Base-by-base conservation (phyloP, 1,140 invertebrate genomes). In the Hyposmocoma kahamanoa region DNA sequence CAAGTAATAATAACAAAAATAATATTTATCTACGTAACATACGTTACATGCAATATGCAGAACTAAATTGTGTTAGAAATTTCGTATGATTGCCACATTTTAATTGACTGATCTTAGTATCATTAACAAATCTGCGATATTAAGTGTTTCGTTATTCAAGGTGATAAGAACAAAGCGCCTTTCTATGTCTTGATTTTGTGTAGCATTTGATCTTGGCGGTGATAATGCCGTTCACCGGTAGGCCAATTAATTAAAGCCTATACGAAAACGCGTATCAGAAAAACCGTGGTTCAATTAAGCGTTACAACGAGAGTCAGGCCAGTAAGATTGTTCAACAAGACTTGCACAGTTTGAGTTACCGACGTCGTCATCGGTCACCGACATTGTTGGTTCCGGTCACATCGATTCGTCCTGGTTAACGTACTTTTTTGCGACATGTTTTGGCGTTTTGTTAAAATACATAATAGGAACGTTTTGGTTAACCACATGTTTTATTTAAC, bases 401-500 rank as follows among this genome's bases (percentile, higher is more conserved):
- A 48, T 39, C 34, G 10, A 47, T 36, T 34, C 19, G 15, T 17
- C 39, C 15, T 36, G 21, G 50, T 47, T 36, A 53, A 53, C 45
- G 34, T 8, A n/a, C 11, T 11, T 38, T 26, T 38, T 54, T 50
- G 42, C 53, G 47, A 34, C 42, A 42, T 36, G 18, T 17, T 36
- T 36, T n/a, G 13, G 32, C 11, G 13, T n/a, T 15, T n/a, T 36
- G 32, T 36, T 13, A 8, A 36, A 17, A 36, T 36, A 15, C 15
- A 59, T 48, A 53, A 58, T 62, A 43, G 43, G 22, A 53, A 34
- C 53, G 50, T 56, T 62, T 57, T 45, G 46, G 48, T 49, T 51
- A 53, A 52, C 47, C 42, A 24, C 42, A 58, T 17, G 45, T 19
- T 57, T 43, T 50, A 42, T 38, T 50, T 44, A 53, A 52, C 59